phyloP scores from a whole-genome alignment of 2,113 vertebrate genomes.

The Carollia perspicillata region DNA sequence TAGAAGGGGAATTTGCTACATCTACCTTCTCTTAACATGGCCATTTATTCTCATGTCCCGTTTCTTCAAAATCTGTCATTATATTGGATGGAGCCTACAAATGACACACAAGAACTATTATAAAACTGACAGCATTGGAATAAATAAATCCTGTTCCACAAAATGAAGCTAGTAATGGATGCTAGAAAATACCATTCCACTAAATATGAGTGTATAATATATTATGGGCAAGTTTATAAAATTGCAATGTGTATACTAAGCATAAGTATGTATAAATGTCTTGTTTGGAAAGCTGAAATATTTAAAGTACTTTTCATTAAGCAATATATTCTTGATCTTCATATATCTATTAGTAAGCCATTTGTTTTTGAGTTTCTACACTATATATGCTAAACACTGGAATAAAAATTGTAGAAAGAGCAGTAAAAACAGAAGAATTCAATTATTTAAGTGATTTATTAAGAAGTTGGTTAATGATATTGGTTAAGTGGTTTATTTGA shows the following conservation, averaged over 20 bases:
- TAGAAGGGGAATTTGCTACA: constrained; percentile 34
- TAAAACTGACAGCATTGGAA: constrained; percentile 39
- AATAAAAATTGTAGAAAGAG: not conserved
- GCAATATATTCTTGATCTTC: not conserved
- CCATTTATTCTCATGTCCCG: constrained; percentile 44
- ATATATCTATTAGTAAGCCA: not conserved
- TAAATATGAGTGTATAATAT: constrained; percentile 45
- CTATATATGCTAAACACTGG: not conserved
- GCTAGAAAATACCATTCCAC: not conserved
- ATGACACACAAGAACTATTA: constrained; percentile 26
- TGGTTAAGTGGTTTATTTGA: not conserved
- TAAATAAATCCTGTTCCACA: constrained; percentile 48
- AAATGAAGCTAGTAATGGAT: constrained; percentile 56
- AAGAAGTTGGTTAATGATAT: not conserved
- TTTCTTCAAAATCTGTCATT: constrained; percentile 47
- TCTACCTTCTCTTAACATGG: constrained; percentile 27
- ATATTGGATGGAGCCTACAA: constrained; percentile 46
- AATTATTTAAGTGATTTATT: not conserved
- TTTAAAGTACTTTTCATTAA: constrained; percentile 52
- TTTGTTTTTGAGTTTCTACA: not conserved
- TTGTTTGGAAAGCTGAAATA: not conserved
- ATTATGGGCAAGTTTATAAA: constrained; percentile 35
- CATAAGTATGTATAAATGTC: not conserved
- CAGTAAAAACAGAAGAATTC: not conserved
- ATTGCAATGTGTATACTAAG: not conserved